phyloP scores from a whole-genome alignment of 2,113 vertebrate genomes.

The Ailuropoda melanoleuca region DNA sequence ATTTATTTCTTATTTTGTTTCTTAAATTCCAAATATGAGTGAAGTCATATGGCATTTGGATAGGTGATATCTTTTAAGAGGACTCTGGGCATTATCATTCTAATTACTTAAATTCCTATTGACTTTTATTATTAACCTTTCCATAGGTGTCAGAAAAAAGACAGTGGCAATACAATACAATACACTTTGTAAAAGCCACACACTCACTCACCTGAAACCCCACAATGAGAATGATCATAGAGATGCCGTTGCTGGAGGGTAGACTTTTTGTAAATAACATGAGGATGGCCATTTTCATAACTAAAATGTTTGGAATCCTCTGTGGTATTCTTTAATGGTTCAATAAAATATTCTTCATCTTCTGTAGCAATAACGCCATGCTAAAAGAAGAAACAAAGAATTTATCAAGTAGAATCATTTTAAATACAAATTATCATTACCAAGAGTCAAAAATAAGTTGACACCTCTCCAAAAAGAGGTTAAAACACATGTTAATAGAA shows the following conservation, averaged over 20 bases:
- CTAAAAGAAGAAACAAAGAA: conserved; percentile 84
- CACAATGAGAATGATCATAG: conserved; percentile 93
- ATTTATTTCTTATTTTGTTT: neutral
- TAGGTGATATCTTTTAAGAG: neutral
- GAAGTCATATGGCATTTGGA: neutral
- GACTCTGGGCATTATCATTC: neutral
- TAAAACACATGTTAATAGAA: neutral
- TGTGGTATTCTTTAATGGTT: conserved; percentile 96
- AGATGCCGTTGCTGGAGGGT: conserved; percentile 90
- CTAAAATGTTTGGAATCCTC: conserved; percentile 90
- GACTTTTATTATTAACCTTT: conserved; percentile 24
- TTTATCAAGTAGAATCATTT: conserved; percentile 66
- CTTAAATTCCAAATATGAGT: neutral
- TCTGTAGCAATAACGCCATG: conserved; percentile 98
- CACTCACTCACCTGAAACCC: conserved; percentile 93
- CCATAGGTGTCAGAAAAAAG: neutral
- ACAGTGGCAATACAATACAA: neutral
- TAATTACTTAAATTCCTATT: conserved; percentile 20
- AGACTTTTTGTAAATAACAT: conserved; percentile 99
- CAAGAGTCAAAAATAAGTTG: conserved; percentile 43
- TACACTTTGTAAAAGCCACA: neutral
- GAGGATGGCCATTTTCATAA: conserved; percentile 94
- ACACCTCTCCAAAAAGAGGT: neutral
- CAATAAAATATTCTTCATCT: conserved; percentile 99
- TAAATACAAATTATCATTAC: conserved; percentile 24